Evolutionary conservation across 2,888 invertebrate species (phyloP).

Genomic region (Agrochola lychnidis): DNA sequence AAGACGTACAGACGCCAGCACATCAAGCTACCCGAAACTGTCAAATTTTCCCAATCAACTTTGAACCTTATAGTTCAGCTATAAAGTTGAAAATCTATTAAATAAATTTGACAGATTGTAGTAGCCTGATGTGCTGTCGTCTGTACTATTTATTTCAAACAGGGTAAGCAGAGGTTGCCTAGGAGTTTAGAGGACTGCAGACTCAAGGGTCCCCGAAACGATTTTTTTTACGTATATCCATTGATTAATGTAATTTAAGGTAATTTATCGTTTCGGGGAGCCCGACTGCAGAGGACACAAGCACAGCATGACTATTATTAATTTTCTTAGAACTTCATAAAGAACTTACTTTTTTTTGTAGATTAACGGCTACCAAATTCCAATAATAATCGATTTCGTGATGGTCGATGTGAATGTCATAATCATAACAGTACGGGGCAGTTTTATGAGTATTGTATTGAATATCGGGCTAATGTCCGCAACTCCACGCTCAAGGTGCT

Average conservation of each 20-base stretch:
- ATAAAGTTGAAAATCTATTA: too few relatives aligned
- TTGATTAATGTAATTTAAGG: too few relatives aligned
- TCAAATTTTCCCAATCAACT: too few relatives aligned
- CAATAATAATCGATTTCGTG: neutral
- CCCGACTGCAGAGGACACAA: neutral
- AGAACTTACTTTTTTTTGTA: neutral
- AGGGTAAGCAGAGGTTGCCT: slow-evolving; percentile 19
- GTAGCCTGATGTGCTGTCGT: too few relatives aligned
- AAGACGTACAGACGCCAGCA: too few relatives aligned
- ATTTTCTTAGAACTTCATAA: neutral
- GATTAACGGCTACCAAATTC: neutral
- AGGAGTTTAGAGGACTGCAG: too few relatives aligned
- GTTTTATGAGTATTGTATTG: neutral
- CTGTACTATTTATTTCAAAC: slow-evolving; percentile 8
- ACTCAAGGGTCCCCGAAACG: too few relatives aligned
- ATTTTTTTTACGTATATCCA: too few relatives aligned
- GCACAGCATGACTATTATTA: neutral
- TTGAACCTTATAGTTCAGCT: too few relatives aligned
- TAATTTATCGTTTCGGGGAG: too few relatives aligned
- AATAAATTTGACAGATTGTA: too few relatives aligned
- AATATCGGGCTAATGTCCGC: neutral
- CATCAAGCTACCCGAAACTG: too few relatives aligned
- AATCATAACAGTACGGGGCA: neutral
- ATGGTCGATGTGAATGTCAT: neutral
- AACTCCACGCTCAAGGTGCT: neutral